A percentile compares a stretch with the other conserved stretches of the same genome.
Conservation (phyloP, 2,888 invertebrate genomes). For the Aspidiotus rigidus region DNA sequence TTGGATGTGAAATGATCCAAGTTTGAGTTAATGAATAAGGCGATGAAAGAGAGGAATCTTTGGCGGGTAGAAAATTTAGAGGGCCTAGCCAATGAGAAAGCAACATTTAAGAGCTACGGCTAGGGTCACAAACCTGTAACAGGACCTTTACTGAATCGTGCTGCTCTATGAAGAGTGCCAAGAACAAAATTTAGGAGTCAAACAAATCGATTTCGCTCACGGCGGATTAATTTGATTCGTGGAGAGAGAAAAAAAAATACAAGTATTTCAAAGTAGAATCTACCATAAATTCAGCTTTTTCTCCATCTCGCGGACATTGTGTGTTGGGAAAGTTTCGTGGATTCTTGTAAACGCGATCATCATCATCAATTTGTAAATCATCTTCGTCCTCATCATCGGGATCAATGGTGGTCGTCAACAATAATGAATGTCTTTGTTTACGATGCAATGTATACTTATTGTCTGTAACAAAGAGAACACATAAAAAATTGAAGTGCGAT, state of each 20-base stretch:
- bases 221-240: too few relatives aligned
- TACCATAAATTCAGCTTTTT: slow-evolving; percentile 67
- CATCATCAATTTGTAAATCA: slow-evolving; percentile 52
- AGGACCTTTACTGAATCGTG: too few relatives aligned
- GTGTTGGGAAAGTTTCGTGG: slow-evolving; percentile 79
- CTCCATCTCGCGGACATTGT: slow-evolving; percentile 75
- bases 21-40: too few relatives aligned
- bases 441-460: slow-evolving; percentile 20
- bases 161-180: too few relatives aligned
- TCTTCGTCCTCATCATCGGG: slow-evolving; percentile 50
- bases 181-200: too few relatives aligned
- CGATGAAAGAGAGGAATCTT: too few relatives aligned
- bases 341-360: slow-evolving; percentile 75
- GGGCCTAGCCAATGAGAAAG: too few relatives aligned
- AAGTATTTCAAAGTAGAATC: slow-evolving; percentile 33
- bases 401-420: slow-evolving; percentile 40
- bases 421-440: slow-evolving; percentile 25
- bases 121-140: too few relatives aligned
- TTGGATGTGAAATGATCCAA: too few relatives aligned
- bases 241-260: not conserved
- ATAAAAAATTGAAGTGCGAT: not conserved
- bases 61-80: too few relatives aligned
- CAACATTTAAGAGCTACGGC: too few relatives aligned
- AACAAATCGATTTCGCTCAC: too few relatives aligned
- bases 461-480: slow-evolving; percentile 15